Evolutionary conservation across 1,140 invertebrate genomes (phyloP), one percentile per base, ranked within the genome.

Genomic region (Drosophila takahashii): DNA sequence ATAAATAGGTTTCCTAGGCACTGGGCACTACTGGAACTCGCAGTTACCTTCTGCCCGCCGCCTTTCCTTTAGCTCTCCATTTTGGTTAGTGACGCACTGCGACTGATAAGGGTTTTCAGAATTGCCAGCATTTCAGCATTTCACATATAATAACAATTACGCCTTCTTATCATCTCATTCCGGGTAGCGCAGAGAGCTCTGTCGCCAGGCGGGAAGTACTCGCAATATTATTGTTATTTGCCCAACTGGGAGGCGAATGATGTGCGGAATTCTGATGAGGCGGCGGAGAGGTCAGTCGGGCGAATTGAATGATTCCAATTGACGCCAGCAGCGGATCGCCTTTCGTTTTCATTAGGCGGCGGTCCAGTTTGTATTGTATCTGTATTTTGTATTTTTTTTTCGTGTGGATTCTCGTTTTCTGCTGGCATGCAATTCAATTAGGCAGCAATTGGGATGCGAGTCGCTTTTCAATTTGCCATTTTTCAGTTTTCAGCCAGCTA

Each of bases 371-470:
- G n/a, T n/a, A n/a, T n/a, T n/a, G n/a, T 65, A 58, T 57, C 51
- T 62, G 9, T 54, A 50, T 73, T 59, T 61, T 71, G 45, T 16
- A 32, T 26, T 54, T 45, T 18, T 34, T 73, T 59, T 71, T 26
- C 47, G 41, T 47, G 41, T 15, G 51, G 52, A 58, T 77, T 71
- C 15, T 64, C 26, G 42, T 34, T 54, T 77, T 65, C 34, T 64
- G 54, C 69, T 81, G 61, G 73, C 84, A 89, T 89, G 84, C 84
- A 89, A 77, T 84, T 84, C 85, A 89, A 89, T 89, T 89, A 84
- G 85, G 9, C 58, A 54, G 48, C 58, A 76, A 86, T 60, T 75
- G 65, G 57, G 58, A 64, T 81, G 78, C 59, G 78, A 62, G 54
- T 75, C 70, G 62, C 84, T 73, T 89, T 89, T 87, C 84, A 87